These are phyloP conservation scores for Patella vulgata DNA, from an alignment of 1,140 invertebrate species.

Conservation along the genomic window DNA sequence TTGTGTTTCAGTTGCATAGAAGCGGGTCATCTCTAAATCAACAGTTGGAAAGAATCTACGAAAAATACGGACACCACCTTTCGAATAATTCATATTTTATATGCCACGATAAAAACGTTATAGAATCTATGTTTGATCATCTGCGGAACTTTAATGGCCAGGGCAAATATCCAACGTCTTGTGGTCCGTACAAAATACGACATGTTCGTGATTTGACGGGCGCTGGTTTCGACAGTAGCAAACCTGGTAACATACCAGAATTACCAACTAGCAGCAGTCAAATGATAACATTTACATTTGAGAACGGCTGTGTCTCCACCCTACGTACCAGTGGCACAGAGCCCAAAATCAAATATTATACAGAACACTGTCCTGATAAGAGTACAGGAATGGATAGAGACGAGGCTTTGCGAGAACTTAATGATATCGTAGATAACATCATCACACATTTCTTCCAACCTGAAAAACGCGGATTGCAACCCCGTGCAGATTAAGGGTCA, in stretches of 20 bases:
- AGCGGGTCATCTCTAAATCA: conserved; percentile 75
- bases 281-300: conserved; percentile 97
- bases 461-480: too few species aligned
- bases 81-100: conserved; percentile 89
- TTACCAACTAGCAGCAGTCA: conserved; percentile 70
- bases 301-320: conserved; percentile 86
- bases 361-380: conserved; percentile 74
- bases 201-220: conserved; percentile 85
- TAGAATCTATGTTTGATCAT: conserved; percentile 83
- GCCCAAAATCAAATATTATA: conserved; percentile 89
- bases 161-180: conserved; percentile 67
- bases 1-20: conserved; percentile 77
- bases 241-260: conserved; percentile 76
- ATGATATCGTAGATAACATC: conserved; percentile 82
- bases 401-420: conserved; percentile 73
- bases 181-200: conserved; percentile 79
- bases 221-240: conserved; percentile 84
- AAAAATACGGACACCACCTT: conserved; percentile 84
- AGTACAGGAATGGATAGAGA: conserved; percentile 70
- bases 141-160: conserved; percentile 79
- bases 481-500: too few species aligned
- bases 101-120: conserved; percentile 79
- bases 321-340: conserved; percentile 97
- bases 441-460: conserved; percentile 81
- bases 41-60: conserved; percentile 86